Conservation (phyloP, 2,797 vertebrate species). For the Crocodylus rhombifer region DNA sequence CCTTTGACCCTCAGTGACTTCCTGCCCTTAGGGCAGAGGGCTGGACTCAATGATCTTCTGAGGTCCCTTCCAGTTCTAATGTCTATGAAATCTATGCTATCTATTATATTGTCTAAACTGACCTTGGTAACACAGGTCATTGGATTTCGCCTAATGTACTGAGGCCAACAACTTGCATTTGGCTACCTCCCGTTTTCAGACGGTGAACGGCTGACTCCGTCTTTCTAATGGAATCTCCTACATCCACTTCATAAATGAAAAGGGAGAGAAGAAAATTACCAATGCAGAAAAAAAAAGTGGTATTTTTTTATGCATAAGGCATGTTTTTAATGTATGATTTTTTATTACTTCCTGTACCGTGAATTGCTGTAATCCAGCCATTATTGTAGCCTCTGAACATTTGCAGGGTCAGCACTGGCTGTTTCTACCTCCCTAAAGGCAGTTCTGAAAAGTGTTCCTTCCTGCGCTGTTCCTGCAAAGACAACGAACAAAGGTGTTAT, state of each 20-base stretch:
- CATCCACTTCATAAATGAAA: not conserved
- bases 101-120: not conserved
- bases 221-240: not conserved
- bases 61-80: too few species aligned
- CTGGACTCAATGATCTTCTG: too few species aligned
- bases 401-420: slow-evolving; percentile 70
- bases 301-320: not conserved
- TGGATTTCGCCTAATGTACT: not conserved
- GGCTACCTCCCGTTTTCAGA: not conserved
- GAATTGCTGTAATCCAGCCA: slow-evolving; percentile 66
- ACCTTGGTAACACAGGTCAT: not conserved
- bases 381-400: slow-evolving; percentile 60
- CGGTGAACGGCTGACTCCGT: not conserved
- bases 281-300: not conserved
- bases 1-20: too few species aligned
- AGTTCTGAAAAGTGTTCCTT: slow-evolving; percentile 55
- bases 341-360: slow-evolving; percentile 44
- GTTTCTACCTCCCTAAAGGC: slow-evolving; percentile 59
- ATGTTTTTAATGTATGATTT: not conserved
- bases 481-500: slow-evolving; percentile 64
- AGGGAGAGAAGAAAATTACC: not conserved
- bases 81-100: too few species aligned
- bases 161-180: not conserved
- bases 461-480: slow-evolving; percentile 46
- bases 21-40: too few species aligned